Evolutionary conservation across 2,113 vertebrate genomes (phyloP).

Genomic region (Acrocephalus kingi): DNA sequence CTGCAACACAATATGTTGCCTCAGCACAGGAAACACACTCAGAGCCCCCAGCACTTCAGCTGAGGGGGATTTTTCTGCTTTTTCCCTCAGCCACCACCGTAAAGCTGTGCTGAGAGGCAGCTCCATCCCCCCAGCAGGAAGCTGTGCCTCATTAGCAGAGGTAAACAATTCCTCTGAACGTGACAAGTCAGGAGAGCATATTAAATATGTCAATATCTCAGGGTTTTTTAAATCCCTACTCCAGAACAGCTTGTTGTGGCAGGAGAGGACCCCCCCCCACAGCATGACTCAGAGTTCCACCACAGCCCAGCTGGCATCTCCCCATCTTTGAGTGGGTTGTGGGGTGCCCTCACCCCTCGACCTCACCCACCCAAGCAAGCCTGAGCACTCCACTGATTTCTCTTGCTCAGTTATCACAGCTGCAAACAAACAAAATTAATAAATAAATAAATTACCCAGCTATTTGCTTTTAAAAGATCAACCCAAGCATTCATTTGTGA

Average conservation of each 20-base stretch:
- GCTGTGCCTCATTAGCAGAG: slow-evolving; percentile 53
- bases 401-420: neutral
- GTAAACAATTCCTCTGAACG: slow-evolving; percentile 43
- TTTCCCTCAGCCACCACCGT: neutral
- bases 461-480: neutral
- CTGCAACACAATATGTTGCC: slow-evolving; percentile 31
- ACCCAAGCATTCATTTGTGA: fast-evolving
- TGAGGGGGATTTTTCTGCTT: neutral
- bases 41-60: neutral
- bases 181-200: slow-evolving; percentile 37
- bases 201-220: slow-evolving; percentile 9
- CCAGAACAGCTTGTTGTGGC: neutral
- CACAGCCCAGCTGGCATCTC: neutral
- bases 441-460: neutral
- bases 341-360: neutral
- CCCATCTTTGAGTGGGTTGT: neutral
- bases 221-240: neutral
- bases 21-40: neutral
- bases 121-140: slow-evolving; percentile 48
- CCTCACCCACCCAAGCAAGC: neutral
- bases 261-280: neutral
- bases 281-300: neutral
- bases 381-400: neutral
- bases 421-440: neutral
- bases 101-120: neutral